These are phyloP conservation scores for Drosophila sp. DNA, from an alignment of 1,140 invertebrate species.

Conservation along the genomic window DNA sequence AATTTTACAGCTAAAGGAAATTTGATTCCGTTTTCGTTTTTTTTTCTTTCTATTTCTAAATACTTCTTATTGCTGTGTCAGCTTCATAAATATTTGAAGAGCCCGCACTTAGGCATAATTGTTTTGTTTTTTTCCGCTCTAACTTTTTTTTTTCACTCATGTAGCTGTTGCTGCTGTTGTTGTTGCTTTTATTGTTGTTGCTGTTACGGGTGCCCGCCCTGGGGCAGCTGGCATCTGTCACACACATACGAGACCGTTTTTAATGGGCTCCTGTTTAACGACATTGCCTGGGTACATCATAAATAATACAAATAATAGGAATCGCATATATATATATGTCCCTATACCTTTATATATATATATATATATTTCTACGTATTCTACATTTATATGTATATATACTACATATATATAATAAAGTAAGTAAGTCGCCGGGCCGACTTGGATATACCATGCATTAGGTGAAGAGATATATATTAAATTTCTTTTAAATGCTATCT, in stretches of 20 bases:
- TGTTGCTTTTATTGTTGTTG: conserved; percentile 11
- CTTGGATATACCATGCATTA: too few species aligned
- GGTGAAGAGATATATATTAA: too few species aligned
- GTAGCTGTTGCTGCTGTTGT: conserved; percentile 34
- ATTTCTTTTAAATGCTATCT: too few species aligned
- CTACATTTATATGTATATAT: neutral
- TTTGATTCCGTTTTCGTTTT: conserved; percentile 35
- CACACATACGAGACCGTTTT: conserved; percentile 50
- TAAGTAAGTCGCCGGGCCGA: too few species aligned
- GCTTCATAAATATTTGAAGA: conserved; percentile 70
- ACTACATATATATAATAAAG: conserved; percentile 31
- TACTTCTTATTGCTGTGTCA: conserved; percentile 19
- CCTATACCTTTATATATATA: neutral
- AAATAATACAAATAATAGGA: conserved; percentile 79
- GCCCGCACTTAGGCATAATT: conserved; percentile 72
- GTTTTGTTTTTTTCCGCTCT: conserved; percentile 42
- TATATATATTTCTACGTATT: neutral
- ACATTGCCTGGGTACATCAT: conserved; percentile 64
- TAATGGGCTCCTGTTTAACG: conserved; percentile 71
- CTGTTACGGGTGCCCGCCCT: conserved; percentile 5
- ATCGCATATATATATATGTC: conserved; percentile 28
- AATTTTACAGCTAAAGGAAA: conserved; percentile 36
- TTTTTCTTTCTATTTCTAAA: conserved; percentile 3
- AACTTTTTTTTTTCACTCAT: too few species aligned
- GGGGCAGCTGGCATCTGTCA: conserved; percentile 63